Base-by-base conservation (phyloP, 2,113 vertebrate species). In the Saguinus midas region DNA sequence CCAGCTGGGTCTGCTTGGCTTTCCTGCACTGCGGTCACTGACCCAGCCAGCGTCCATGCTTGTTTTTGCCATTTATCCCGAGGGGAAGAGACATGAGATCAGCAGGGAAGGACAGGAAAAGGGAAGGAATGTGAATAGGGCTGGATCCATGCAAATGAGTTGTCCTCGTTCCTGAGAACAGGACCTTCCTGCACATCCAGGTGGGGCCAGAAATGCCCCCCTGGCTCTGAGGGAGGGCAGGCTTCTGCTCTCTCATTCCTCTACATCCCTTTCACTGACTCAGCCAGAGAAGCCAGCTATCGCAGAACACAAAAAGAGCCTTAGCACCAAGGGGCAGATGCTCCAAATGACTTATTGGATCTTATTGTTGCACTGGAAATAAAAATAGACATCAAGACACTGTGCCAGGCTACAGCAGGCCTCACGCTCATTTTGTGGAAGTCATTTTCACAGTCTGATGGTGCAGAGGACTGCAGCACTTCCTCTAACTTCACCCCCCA, bases 401-500 rank as follows among this genome's bases (percentile, higher is more conserved):
- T 0, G 2, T 2, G n/a, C 79, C 23, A 0, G 48, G 21, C 27
- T 6, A 1, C 18, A 0, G 16, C 73, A 4, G 35, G 64, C 72
- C 37, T 13, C 4, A 0, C 7, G 8, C 13, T 2, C 40, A 0
- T 27, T 37, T 48, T 14, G 23, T 0, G 1, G 40, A 43, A 16
- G n/a, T 5, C 0, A n/a, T 12, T 27, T 45, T 57, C 58, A 8
- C 5, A 1, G 37, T 40, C 5, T 2, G 4, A 2, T 0, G 17
- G 70, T 23, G 1, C 3, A 18, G 45, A 5, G 12, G 61, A 20
- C 32, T 0, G 5, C 8, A 2, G 61, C 3, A 7, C 18, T 3
- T 0, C 14, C 4, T 18, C 0, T 16, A 20, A 7, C 23, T 12
- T 35, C 6, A 3, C 12, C 6, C 0, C 50, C 0, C 10, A 76